Conservation (phyloP, 2,113 vertebrate species). For the Chlorodrepanis virens region DNA sequence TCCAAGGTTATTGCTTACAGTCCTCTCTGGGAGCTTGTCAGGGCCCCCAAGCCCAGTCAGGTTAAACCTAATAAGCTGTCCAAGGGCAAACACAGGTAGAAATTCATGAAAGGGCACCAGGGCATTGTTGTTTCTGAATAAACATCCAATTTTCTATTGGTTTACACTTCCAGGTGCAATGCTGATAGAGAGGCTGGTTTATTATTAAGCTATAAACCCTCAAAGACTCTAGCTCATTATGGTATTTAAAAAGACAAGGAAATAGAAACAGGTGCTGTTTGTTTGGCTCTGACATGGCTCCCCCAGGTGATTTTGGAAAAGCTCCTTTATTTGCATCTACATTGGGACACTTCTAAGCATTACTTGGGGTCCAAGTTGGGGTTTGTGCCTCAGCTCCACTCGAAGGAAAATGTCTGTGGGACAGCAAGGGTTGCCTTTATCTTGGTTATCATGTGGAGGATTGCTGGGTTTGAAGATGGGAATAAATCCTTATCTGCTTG, state of each 20-base stretch:
- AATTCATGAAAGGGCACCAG: neutral
- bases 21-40: neutral
- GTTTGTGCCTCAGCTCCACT: neutral
- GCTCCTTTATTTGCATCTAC: neutral
- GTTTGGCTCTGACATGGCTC: neutral
- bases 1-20: slow-evolving; percentile 32
- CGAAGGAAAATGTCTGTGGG: neutral
- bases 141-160: neutral
- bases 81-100: neutral
- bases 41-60: neutral
- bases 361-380: neutral
- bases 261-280: neutral
- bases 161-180: neutral
- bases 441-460: neutral
- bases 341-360: neutral
- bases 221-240: neutral
- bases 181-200: neutral
- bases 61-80: neutral
- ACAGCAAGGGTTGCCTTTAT: neutral
- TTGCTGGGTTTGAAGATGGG: neutral
- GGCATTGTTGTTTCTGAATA: neutral
- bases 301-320: neutral
- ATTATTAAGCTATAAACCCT: neutral
- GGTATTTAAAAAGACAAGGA: neutral
- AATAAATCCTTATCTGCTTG: neutral